phyloP scores from a whole-genome alignment of 2,113 vertebrate genomes.

The Bufo gargarizans region DNA sequence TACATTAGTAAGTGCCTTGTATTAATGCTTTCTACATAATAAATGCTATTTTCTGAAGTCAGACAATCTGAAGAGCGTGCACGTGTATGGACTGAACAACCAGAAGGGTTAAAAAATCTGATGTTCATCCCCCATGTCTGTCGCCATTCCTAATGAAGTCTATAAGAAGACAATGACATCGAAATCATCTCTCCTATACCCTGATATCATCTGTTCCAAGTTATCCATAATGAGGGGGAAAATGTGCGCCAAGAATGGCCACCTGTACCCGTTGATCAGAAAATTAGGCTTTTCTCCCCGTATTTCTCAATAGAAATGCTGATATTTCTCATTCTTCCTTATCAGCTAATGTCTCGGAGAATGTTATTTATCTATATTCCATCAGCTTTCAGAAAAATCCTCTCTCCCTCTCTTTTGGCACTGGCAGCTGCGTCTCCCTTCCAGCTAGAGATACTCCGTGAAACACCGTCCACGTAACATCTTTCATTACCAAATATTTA shows the following conservation, averaged over 20 bases:
- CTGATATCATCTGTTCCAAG: not conserved
- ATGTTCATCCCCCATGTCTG: too few species aligned
- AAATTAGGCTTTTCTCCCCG: not conserved
- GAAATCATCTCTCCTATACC: not conserved
- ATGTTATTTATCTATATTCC: conserved; percentile 27
- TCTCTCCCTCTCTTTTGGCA: conserved; percentile 40
- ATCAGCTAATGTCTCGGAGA: not conserved
- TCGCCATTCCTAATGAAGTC: not conserved
- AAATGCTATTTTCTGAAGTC: too few species aligned
- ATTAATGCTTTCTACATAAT: too few species aligned
- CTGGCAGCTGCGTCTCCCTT: not conserved
- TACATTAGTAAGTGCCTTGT: too few species aligned
- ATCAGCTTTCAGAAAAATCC: conserved; percentile 19
- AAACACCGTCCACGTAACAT: conserved; percentile 24
- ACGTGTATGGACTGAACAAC: too few species aligned
- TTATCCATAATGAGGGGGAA: not conserved
- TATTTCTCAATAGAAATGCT: not conserved
- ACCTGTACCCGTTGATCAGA: not conserved
- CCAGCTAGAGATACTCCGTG: conserved; percentile 15
- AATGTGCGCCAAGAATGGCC: not conserved
- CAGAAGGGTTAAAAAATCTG: too few species aligned
- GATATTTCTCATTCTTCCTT: not conserved
- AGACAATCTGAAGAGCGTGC: too few species aligned
- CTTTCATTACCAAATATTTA: conserved; percentile 55
- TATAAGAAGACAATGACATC: not conserved